These are phyloP conservation scores for Meloidogyne floridensis DNA, from an alignment of 1,140 invertebrate species.

Conservation along the genomic window DNA sequence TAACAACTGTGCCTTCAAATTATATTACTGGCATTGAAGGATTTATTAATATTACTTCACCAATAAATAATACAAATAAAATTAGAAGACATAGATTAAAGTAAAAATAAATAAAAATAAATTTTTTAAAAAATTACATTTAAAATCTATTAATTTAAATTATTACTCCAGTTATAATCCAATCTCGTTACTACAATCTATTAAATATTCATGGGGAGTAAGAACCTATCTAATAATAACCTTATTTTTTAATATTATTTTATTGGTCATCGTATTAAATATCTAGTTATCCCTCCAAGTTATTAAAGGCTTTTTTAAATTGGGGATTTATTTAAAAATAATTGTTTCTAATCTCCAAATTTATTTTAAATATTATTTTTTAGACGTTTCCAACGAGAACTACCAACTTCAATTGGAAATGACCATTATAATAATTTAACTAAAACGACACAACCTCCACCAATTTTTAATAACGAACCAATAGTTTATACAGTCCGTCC, in stretches of 20 bases:
- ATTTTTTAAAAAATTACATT: neutral
- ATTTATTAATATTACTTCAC: neutral
- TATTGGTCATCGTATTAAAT: too few relatives aligned
- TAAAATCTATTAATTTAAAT: too few relatives aligned
- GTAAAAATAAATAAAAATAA: neutral
- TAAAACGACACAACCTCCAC: neutral
- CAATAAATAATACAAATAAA: neutral
- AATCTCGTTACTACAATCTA: too few relatives aligned
- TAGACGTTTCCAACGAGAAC: constrained; percentile 1
- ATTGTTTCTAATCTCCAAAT: too few relatives aligned
- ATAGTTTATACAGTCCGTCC: constrained; percentile 52
- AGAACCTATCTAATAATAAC: too few relatives aligned
- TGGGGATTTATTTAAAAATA: too few relatives aligned
- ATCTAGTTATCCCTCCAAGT: too few relatives aligned
- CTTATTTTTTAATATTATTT: too few relatives aligned
- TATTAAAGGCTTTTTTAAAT: too few relatives aligned
- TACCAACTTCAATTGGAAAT: neutral
- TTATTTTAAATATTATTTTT: neutral
- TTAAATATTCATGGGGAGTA: too few relatives aligned
- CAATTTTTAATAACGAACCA: constrained; percentile 7
- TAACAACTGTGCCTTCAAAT: neutral
- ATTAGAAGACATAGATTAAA: neutral
- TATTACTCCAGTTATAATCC: too few relatives aligned
- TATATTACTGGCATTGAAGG: neutral
- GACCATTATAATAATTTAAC: neutral